Evolutionary conservation across 1,140 invertebrate genomes (phyloP).

Genomic region (Drosophila takahashii): DNA sequence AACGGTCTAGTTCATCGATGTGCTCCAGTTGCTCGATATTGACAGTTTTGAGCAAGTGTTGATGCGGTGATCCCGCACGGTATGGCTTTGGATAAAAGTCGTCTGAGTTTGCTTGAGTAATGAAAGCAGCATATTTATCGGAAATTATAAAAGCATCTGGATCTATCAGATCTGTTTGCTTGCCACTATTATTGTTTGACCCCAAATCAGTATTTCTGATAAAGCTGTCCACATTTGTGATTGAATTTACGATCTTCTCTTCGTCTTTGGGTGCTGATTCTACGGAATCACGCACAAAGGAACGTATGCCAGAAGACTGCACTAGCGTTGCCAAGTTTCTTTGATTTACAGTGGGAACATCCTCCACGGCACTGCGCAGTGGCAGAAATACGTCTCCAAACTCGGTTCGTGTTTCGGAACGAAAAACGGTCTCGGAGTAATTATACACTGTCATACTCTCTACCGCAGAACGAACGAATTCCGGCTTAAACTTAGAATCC

Average conservation of each 20-base stretch:
- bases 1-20: slow-evolving; percentile 62
- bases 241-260: slow-evolving; percentile 25
- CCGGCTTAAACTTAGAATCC: slow-evolving; percentile 57
- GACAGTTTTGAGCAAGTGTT: slow-evolving; percentile 64
- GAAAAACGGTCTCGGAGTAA: slow-evolving; percentile 46
- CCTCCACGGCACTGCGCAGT: slow-evolving; percentile 87
- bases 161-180: slow-evolving; percentile 27
- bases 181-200: slow-evolving; percentile 27
- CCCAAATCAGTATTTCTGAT: slow-evolving; percentile 30
- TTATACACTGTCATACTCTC: slow-evolving; percentile 85
- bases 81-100: slow-evolving; percentile 64
- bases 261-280: slow-evolving; percentile 86
- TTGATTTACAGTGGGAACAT: slow-evolving; percentile 84
- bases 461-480: slow-evolving; percentile 86
- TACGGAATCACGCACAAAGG: slow-evolving; percentile 87
- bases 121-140: slow-evolving; percentile 85
- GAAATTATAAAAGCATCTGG: slow-evolving; percentile 64
- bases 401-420: slow-evolving; percentile 52
- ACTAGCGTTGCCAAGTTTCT: slow-evolving; percentile 33
- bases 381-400: slow-evolving; percentile 85
- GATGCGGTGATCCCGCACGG: slow-evolving; percentile 73
- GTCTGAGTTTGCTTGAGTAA: slow-evolving; percentile 36
- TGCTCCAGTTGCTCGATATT: slow-evolving; percentile 63
- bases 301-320: slow-evolving; percentile 46
- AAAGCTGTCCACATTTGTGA: slow-evolving; percentile 6